phyloP scores from a whole-genome alignment of 92 coral and sea anemone genomes.

The Nematostella vectensis region DNA sequence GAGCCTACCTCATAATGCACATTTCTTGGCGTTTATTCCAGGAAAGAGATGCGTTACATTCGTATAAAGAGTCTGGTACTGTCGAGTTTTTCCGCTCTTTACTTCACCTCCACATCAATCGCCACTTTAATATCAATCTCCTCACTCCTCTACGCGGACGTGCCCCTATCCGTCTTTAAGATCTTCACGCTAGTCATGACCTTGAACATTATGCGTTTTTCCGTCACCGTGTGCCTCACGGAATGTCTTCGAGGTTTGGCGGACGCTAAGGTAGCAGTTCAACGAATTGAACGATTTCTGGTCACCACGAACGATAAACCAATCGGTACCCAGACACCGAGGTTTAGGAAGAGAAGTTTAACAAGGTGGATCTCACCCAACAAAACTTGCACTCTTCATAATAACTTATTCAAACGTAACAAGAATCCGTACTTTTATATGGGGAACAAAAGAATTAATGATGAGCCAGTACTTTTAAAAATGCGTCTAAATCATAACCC shows the following conservation, averaged over 20 bases:
- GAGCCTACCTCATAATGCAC: too few relatives aligned
- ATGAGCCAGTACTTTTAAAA: not conserved
- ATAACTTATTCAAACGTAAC: too few relatives aligned
- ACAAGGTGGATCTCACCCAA: not conserved
- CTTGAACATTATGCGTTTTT: conserved; percentile 9
- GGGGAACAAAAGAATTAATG: not conserved
- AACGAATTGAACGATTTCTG: conserved; percentile 11
- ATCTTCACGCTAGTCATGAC: conserved; percentile 12
- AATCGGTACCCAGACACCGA: not conserved
- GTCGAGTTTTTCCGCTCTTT: conserved; percentile 4
- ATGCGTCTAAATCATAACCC: not conserved
- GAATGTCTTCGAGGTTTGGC: not conserved
- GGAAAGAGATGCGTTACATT: conserved; percentile 9
- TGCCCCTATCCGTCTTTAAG: conserved; percentile 7
- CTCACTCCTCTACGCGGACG: conserved; percentile 11
- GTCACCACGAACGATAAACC: not conserved
- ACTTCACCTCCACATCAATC: conserved; percentile 8
- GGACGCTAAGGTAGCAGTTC: conserved; percentile 8
- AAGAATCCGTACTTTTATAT: not conserved
- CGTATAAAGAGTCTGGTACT: conserved; percentile 3
- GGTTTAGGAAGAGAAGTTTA: not conserved
- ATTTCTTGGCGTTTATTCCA: too few relatives aligned
- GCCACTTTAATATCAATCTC: conserved; percentile 11
- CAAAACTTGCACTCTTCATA: too few relatives aligned
- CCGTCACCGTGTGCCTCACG: conserved; percentile 1